phyloP scores from a whole-genome alignment of 2,888 invertebrate genomes.

The Pachliopta kotzebuea region DNA sequence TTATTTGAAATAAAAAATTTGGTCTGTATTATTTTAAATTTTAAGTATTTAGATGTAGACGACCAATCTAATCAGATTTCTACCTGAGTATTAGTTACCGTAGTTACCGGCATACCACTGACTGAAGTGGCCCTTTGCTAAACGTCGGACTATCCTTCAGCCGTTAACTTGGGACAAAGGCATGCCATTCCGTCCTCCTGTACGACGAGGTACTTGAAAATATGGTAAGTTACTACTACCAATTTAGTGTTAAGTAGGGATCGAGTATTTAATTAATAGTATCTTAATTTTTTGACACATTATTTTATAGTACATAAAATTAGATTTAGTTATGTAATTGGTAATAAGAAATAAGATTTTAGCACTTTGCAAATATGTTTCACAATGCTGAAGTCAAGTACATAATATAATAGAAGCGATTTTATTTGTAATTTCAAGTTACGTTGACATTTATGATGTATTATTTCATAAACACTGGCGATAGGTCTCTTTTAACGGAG shows the following conservation, averaged over 20 bases:
- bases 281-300: not conserved
- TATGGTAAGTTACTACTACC: constrained; percentile 7
- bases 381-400: too few species aligned
- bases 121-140: constrained; percentile 47
- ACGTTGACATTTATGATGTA: too few species aligned
- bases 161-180: constrained; percentile 53
- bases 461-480: too few species aligned
- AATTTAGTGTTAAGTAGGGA: constrained; percentile 7
- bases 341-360: too few species aligned
- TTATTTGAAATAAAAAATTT: not conserved
- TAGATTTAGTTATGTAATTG: too few species aligned
- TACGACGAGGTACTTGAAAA: constrained; percentile 30
- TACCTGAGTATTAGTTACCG: constrained; percentile 41
- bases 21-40: not conserved
- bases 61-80: constrained; percentile 41
- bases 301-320: too few species aligned
- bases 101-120: constrained; percentile 48
- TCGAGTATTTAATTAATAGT: not conserved
- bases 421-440: too few species aligned
- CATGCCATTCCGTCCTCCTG: constrained; percentile 57
- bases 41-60: constrained; percentile 24
- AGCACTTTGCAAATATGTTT: too few species aligned
- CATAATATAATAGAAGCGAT: too few species aligned
- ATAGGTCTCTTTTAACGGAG: too few species aligned
- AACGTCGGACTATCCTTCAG: constrained; percentile 33